Conservation (phyloP, 2,888 invertebrate genomes). For the Gryllus longicercus region DNA sequence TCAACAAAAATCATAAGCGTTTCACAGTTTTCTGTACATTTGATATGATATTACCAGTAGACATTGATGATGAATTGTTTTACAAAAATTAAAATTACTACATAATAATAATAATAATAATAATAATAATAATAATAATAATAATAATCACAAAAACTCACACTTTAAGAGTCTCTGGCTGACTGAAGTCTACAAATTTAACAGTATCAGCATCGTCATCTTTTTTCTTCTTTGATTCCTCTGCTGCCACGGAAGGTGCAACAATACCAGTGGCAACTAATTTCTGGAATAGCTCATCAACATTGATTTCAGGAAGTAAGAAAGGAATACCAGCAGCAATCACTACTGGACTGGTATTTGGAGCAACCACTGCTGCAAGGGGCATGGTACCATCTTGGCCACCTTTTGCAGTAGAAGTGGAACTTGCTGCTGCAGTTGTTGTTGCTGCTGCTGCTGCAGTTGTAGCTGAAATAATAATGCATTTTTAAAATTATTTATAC, state of each 20-base stretch:
- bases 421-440: background rate
- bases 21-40: too few species aligned
- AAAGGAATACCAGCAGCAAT: slow-evolving; percentile 39
- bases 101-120: too few species aligned
- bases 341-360: slow-evolving; percentile 42
- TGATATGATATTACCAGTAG: too few species aligned
- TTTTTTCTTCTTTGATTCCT: slow-evolving; percentile 38
- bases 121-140: too few species aligned
- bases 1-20: too few species aligned
- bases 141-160: slow-evolving; percentile 48
- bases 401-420: background rate
- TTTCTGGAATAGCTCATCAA: slow-evolving; percentile 80
- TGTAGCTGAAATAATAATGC: slow-evolving; percentile 34
- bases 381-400: background rate
- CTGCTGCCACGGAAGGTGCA: slow-evolving; percentile 40
- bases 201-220: slow-evolving; percentile 45
- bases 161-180: slow-evolving; percentile 71
- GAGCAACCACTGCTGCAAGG: background rate
- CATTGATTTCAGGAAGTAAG: slow-evolving; percentile 53
- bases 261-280: slow-evolving; percentile 82
- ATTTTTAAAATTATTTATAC: too few species aligned
- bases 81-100: too few species aligned
- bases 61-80: too few species aligned
- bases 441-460: background rate
- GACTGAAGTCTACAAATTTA: slow-evolving; percentile 63